Evolutionary conservation across 2,113 vertebrate genomes (phyloP).

Genomic region (Pungitius pungitius): DNA sequence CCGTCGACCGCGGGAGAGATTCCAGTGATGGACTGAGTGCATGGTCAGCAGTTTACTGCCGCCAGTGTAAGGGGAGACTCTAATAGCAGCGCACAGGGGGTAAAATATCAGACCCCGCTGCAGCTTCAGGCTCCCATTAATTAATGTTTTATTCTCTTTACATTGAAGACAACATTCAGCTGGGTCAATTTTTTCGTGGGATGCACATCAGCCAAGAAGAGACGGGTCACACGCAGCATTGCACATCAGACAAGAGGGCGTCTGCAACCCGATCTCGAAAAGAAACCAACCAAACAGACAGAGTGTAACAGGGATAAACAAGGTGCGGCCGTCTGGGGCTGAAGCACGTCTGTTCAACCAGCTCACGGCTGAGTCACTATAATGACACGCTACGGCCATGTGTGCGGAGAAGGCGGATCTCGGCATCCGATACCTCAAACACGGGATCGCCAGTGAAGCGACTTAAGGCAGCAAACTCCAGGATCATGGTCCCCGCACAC

Average conservation of each 20-base stretch:
- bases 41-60: conserved; percentile 41
- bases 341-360: not conserved
- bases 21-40: conserved; percentile 23
- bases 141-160: not conserved
- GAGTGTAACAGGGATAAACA: not conserved
- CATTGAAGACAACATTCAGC: not conserved
- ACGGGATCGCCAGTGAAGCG: conserved; percentile 94
- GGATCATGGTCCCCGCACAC: conserved; percentile 96
- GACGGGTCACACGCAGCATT: not conserved
- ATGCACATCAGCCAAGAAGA: not conserved
- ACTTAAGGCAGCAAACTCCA: conserved; percentile 97
- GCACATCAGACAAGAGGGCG: not conserved
- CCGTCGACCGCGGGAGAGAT: conserved; percentile 26
- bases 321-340: conserved; percentile 6
- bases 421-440: conserved; percentile 87
- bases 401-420: not conserved
- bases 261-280: not conserved
- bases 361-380: not conserved
- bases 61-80: not conserved
- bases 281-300: not conserved
- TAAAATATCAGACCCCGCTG: not conserved
- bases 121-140: not conserved
- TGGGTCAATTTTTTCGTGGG: not conserved
- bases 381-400: not conserved
- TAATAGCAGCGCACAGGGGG: not conserved